Evolutionary conservation across 2,797 vertebrate genomes (phyloP).

Genomic region (Prunella strophiata): DNA sequence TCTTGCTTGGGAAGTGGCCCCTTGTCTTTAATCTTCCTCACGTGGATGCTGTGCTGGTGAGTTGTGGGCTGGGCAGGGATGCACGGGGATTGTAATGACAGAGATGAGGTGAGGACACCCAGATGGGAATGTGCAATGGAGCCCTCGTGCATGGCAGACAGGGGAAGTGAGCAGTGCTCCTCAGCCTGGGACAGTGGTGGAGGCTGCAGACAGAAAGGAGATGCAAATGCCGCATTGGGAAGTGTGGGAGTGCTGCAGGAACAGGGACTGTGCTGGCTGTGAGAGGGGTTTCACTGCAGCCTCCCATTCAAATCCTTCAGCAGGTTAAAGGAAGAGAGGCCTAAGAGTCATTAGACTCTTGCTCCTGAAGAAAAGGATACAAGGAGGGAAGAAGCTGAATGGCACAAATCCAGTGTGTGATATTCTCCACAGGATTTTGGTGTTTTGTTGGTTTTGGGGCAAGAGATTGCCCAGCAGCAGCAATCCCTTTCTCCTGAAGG

Average conservation of each 20-base stretch:
- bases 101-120: neutral
- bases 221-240: accelerated
- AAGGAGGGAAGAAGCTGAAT: neutral
- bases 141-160: accelerated
- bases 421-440: neutral
- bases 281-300: neutral
- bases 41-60: neutral
- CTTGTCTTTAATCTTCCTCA: neutral
- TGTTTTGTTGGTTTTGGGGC: neutral
- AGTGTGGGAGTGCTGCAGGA: neutral
- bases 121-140: neutral
- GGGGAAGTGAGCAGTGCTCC: neutral
- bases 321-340: neutral
- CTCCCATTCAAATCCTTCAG: neutral
- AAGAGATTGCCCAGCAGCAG: neutral
- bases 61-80: neutral
- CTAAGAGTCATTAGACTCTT: neutral
- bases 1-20: neutral
- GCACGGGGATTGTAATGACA: accelerated
- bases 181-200: neutral
- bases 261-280: neutral
- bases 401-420: neutral
- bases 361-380: neutral
- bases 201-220: accelerated
- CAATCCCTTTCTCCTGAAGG: neutral